These are phyloP conservation scores for Coregonus ussuriensis DNA, from an alignment of 2,797 vertebrate species.

Conservation along the genomic window DNA sequence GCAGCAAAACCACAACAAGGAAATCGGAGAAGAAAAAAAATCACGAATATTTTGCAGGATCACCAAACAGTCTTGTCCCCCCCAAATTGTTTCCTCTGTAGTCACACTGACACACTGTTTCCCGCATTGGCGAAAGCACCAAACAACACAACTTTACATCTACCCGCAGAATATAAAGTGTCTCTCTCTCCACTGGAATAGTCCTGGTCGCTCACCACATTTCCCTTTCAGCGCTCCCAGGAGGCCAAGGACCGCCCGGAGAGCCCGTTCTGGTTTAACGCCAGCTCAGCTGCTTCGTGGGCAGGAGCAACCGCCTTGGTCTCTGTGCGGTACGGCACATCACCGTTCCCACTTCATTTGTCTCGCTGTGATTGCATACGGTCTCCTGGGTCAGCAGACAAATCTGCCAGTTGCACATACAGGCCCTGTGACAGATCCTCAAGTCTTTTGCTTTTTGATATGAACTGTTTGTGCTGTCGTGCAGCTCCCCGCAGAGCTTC, in stretches of 20 bases:
- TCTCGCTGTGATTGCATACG: constrained; percentile 7
- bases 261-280: constrained; percentile 6
- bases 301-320: constrained; percentile 11
- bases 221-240: constrained; percentile 2
- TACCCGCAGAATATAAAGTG: background rate
- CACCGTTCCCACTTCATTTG: constrained; percentile 3
- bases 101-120: background rate
- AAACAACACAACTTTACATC: background rate
- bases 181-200: background rate
- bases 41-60: background rate
- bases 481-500: background rate
- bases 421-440: background rate
- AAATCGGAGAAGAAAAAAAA: background rate
- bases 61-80: background rate
- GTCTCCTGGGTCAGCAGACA: constrained; percentile 5
- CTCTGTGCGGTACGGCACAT: constrained; percentile 7
- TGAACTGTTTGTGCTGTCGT: background rate
- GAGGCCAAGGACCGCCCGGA: constrained; percentile 5
- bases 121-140: background rate
- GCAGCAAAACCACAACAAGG: background rate
- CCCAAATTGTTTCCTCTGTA: background rate
- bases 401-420: constrained; percentile 6
- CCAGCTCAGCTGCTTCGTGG: constrained; percentile 14
- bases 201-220: constrained; percentile 3
- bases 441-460: background rate